Conservation (phyloP, 2,797 vertebrate genomes). For the Diplodus sargus region DNA sequence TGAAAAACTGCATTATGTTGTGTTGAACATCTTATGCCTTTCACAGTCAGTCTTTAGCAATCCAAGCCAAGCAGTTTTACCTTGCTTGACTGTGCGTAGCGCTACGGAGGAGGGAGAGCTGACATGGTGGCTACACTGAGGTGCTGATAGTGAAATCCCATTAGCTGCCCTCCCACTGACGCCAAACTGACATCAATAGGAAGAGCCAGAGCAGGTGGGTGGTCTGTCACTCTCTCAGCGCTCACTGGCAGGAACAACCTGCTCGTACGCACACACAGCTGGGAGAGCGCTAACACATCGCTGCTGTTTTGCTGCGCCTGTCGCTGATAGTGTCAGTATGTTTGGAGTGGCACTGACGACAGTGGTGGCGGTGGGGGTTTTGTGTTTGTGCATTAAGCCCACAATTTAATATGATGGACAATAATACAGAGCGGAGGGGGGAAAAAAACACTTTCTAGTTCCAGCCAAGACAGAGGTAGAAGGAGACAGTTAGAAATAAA, state of each 20-base stretch:
- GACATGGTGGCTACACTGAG: conserved; percentile 77
- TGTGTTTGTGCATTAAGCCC: conserved; percentile 50
- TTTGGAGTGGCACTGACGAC: conserved; percentile 45
- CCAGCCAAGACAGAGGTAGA: conserved; percentile 65
- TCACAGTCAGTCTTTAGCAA: conserved; percentile 58
- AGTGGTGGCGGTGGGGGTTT: conserved; percentile 24
- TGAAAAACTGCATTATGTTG: conserved; percentile 41
- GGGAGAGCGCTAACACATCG: conserved; percentile 39
- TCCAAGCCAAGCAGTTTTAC: conserved; percentile 62
- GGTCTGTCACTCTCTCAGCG: conserved; percentile 77
- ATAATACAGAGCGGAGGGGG: conserved; percentile 46
- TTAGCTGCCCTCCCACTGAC: conserved; percentile 81
- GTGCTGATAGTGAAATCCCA: conserved; percentile 83
- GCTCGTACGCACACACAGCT: conserved; percentile 38
- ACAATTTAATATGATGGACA: conserved; percentile 63
- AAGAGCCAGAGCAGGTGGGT: conserved; percentile 79
- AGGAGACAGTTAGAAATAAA: conserved; percentile 65
- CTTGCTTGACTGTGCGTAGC: conserved; percentile 62
- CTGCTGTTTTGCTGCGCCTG: conserved; percentile 60
- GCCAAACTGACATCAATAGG: conserved; percentile 73
- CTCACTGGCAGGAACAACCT: conserved; percentile 71
- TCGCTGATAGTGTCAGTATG: conserved; percentile 61
- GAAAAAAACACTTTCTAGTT: conserved; percentile 62
- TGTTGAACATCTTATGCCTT: conserved; percentile 52
- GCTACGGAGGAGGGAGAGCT: conserved; percentile 75